A percentile compares a stretch with the other conserved stretches of the same genome.
These are phyloP conservation scores for Lithophane ornitopus DNA, from an alignment of 2,888 invertebrate genomes.

Conservation along the genomic window DNA sequence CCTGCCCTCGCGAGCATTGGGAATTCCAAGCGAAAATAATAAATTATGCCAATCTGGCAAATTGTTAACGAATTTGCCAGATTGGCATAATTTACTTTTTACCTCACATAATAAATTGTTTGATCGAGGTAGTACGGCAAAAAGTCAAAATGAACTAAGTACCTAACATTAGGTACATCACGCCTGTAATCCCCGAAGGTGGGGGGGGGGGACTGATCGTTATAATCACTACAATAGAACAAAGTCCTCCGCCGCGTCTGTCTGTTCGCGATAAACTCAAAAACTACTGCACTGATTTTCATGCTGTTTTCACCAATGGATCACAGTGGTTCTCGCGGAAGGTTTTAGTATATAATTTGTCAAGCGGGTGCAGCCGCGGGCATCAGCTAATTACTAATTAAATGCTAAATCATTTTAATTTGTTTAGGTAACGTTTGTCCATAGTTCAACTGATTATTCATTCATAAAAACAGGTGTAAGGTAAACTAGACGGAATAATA, in stretches of 20 bases:
- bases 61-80: not conserved
- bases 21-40: conserved; percentile 6
- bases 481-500: conserved; percentile 6
- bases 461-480: conserved; percentile 21
- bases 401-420: not conserved
- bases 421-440: not conserved
- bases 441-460: conserved; percentile 5
- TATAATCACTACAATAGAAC: too few species aligned
- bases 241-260: too few species aligned
- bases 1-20: conserved; percentile 9
- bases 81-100: not conserved
- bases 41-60: conserved; percentile 4
- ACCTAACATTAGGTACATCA: not conserved
- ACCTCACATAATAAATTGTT: not conserved
- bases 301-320: too few species aligned
- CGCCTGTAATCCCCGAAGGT: not conserved
- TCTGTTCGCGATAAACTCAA: too few species aligned
- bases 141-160: not conserved
- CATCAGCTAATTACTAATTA: too few species aligned
- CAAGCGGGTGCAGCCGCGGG: too few species aligned
- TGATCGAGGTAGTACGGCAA: not conserved
- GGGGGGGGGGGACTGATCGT: not conserved
- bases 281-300: too few species aligned
- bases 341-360: too few species aligned
- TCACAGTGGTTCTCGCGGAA: too few species aligned